Evolutionary conservation across 2,888 invertebrate species (phyloP).

Genomic region (Caenorhabditis auriculariae): DNA sequence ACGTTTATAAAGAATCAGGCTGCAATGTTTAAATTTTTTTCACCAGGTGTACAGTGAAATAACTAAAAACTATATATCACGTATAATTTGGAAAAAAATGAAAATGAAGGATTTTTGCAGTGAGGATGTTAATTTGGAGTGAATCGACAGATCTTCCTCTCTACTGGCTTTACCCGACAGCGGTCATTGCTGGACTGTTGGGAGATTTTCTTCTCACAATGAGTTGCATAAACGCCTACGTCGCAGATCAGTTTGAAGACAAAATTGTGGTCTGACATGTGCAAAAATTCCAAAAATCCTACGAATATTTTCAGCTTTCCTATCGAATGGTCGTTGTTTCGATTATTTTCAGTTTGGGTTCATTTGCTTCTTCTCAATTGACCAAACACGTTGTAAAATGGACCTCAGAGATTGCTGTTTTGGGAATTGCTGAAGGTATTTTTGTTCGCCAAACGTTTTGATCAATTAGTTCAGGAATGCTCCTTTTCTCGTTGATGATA

Average conservation of each 20-base stretch:
- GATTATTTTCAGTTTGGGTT: constrained; percentile 52
- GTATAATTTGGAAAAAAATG: too few species aligned
- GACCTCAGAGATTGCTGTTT: constrained; percentile 29
- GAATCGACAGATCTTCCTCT: constrained; percentile 45
- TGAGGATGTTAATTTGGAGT: constrained; percentile 49
- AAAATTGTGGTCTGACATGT: constrained; percentile 35
- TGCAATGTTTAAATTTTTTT: too few species aligned
- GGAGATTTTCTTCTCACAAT: constrained; percentile 57
- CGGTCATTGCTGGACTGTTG: constrained; percentile 39
- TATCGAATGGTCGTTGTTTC: constrained; percentile 57
- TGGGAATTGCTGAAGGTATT: constrained; percentile 37
- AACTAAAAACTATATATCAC: background rate
- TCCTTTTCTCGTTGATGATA: constrained; percentile 14
- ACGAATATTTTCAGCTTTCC: constrained; percentile 41
- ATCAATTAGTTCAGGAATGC: constrained; percentile 9
- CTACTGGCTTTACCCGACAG: constrained; percentile 37
- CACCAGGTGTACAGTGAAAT: too few species aligned
- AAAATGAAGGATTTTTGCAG: too few species aligned
- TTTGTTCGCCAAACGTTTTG: too few species aligned
- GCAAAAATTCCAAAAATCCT: background rate
- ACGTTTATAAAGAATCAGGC: too few species aligned
- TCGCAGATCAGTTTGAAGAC: constrained; percentile 52
- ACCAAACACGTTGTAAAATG: constrained; percentile 36
- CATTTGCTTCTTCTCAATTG: constrained; percentile 40
- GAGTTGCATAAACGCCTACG: constrained; percentile 56